Base-by-base conservation (phyloP, 2,888 invertebrate genomes). In the Cheiracanthium punctorium region DNA sequence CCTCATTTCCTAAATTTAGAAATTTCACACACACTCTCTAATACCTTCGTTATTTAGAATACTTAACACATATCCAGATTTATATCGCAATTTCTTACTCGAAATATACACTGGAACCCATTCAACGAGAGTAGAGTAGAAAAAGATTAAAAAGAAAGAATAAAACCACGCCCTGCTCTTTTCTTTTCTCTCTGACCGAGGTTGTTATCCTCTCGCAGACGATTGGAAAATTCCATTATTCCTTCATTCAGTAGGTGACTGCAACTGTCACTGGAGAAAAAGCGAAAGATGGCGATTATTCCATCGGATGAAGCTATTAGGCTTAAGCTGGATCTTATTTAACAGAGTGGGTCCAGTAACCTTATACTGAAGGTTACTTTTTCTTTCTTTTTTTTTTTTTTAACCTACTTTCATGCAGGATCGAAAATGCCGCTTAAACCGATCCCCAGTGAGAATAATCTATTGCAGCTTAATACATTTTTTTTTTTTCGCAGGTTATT, bases 161-260 rank as follows among this genome's bases (percentile, higher is more conserved):
- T n/a, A n/a, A n/a, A n/a, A n/a, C 58, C 58, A 58, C 58, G 20
- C 58, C 58, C 58, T 58, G 20, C 5, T 58, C 24, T 58, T 5
- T 58, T 5, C 24, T 58, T 8, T 24, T 24, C 24, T 24, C 2
- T 58, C 12, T 58, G 17, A 58, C 17, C 12, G 58, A 58, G 58
- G 58, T 58, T 58, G 24, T 58, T 58, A 58, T 58, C 24, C 24
- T 24, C 58, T 1, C 58, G 24, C 58, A 58, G 58, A 58, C 58
- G 58, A 58, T 58, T 24, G 58, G 58, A 58, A 58, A n/a, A 58
- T 58, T 58, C 58, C n/a, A 58, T 58, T 58, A 58, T 24, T 24
- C 58, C 24, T 5, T 24, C 58, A 24, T 58, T 58, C 1, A 58
- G 37, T 24, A 48, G 48, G 12, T 58, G 58, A 58, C 58, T 58